Base-by-base conservation (phyloP, 2,113 vertebrate genomes). In the Naja naja region DNA sequence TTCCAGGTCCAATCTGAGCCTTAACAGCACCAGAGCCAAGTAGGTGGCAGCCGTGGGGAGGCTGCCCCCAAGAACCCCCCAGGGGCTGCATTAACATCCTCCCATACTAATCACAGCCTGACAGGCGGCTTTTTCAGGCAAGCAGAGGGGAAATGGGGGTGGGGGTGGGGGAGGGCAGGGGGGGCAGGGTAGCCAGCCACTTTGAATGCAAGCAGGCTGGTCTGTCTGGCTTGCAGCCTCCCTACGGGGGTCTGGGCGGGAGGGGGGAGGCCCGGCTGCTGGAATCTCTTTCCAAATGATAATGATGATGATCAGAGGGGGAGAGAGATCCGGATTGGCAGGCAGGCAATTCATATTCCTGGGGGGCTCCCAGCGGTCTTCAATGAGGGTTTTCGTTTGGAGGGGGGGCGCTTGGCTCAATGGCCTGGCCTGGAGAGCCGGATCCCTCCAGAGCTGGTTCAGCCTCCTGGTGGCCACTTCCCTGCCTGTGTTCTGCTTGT, bases 171-270 rank as follows among this genome's bases (percentile, higher is more conserved):
- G 0, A 9, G 56, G n/a, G n/a, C n/a, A 18, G 64, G 30, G 64
- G 30, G 60, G 30, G 4, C 12, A 34, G 64, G 69, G 69, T 1
- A 34, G 69, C 0, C 1, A 18, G 14, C n/a, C 30, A 0, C 69
- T 74, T 18, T 18, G 69, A 74, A 20, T 1, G 14, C 14, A 18
- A 74, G n/a, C 5, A 18, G n/a, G 69, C n/a, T 74, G 5, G 2
- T 18, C 69, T 6, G n/a, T n/a, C 64, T 34, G 30, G 1, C 64
- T 69, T 14, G 30, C 64, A n/a, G 64, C 14, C 64, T 34, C 14
- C n/a, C 64, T n/a, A 1, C 0, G 2, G 14, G n/a, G 64, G n/a
- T 0, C 69, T 18, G 5, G 12, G 3, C 4, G 10, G 27, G 11
- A 64, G 1, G 0, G 30, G 1, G 14, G 27, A 30, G 45, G 45